These are phyloP conservation scores for Myopa tessellatipennis DNA, from an alignment of 2,888 invertebrate species.

Conservation along the genomic window DNA sequence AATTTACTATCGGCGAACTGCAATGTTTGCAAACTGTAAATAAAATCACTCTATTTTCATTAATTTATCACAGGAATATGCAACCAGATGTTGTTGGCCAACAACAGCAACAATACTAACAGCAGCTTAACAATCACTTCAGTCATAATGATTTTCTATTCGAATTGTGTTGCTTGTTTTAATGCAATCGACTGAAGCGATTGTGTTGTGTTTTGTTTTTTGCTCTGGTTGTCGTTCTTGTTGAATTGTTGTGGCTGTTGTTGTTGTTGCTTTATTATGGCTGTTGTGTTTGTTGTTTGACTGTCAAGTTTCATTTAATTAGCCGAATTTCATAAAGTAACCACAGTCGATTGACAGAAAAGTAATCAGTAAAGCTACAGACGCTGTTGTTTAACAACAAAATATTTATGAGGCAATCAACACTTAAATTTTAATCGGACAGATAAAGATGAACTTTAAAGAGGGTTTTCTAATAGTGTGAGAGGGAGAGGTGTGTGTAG, in stretches of 20 bases:
- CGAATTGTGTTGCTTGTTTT: neutral
- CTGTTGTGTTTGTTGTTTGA: no score
- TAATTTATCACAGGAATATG: constrained; percentile 19
- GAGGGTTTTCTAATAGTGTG: neutral
- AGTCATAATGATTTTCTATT: neutral
- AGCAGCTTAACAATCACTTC: neutral
- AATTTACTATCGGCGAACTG: constrained; percentile 22
- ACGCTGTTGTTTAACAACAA: neutral
- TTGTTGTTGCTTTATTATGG: no score
- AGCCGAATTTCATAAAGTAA: neutral
- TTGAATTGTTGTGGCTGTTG: neutral
- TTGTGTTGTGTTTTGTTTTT: no score
- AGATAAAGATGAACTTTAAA: neutral
- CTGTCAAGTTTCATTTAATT: neutral
- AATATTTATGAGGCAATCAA: neutral
- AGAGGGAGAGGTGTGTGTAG: neutral
- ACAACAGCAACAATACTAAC: neutral
- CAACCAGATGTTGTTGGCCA: neutral
- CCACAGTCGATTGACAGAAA: neutral
- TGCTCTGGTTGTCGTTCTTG: neutral
- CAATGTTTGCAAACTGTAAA: constrained; percentile 30
- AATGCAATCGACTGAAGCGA: neutral
- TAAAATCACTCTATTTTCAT: constrained; percentile 28
- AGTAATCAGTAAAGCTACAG: neutral
- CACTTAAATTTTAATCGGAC: no score